Conservation (phyloP, 2,797 vertebrate species). For the Morelia viridis region DNA sequence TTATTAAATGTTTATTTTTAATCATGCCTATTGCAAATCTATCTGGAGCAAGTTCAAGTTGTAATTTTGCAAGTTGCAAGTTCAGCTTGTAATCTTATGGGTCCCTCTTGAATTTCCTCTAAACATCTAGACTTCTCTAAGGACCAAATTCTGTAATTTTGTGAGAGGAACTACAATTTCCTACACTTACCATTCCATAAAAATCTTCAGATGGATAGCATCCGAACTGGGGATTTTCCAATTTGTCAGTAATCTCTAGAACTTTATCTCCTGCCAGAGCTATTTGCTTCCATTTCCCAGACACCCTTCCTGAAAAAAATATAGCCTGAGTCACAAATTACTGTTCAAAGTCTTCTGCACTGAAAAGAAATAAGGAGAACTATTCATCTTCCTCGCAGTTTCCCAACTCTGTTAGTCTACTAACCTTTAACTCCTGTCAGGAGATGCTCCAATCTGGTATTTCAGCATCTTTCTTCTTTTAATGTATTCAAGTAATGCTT, state of each 20-base stretch:
- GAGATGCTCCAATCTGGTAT: no score
- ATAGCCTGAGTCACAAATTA: not conserved
- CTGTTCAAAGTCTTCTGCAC: not conserved
- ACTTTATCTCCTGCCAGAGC: not conserved
- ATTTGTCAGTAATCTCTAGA: not conserved
- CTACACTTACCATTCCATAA: not conserved
- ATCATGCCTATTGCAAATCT: not conserved
- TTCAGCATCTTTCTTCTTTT: not conserved
- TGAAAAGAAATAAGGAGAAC: no score
- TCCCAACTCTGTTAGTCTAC: no score
- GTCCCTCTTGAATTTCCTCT: not conserved
- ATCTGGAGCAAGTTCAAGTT: not conserved
- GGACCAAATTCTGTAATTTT: not conserved
- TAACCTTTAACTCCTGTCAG: no score
- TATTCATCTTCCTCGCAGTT: no score
- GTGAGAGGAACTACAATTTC: not conserved
- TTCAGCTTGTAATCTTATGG: not conserved
- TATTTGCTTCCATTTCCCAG: not conserved
- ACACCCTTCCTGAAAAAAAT: not conserved
- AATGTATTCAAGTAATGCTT: not conserved
- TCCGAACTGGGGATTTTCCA: not conserved
- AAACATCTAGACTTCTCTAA: not conserved
- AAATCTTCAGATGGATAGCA: not conserved
- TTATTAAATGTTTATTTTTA: not conserved
- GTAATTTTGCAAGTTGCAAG: not conserved